Base-by-base conservation (phyloP, 2,113 vertebrate genomes). In the Sceloporus tristichus region DNA sequence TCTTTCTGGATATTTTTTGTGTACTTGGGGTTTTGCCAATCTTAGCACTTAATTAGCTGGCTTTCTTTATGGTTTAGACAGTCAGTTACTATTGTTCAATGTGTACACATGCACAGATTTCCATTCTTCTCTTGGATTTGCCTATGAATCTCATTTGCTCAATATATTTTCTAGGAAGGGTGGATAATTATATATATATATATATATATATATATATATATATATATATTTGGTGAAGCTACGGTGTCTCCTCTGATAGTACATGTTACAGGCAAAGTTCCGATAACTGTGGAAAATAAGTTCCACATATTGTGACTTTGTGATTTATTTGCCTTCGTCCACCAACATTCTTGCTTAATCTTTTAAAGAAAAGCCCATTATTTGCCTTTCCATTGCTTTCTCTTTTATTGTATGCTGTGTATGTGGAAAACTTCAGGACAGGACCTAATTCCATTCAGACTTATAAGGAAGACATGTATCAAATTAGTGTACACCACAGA, bases 21-120 rank as follows among this genome's bases (percentile, higher is more conserved):
- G 86, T 86, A 13, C 65, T 88, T 85, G 14, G 84, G 59, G 11
- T 0, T 85, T 87, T 91, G 87, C 90, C 85, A 94, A 87, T 25
- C n/a, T n/a, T 87, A 89, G 70, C 62, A 87, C 87, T 79, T 88
- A 90, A 93, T 75, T 89, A 92, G 40, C 73, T 87, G 70, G 70
- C 56, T 87, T 66, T 29, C 68, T 54, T 86, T 91, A 56, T 87
- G 62, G 79, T 89, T 70, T 85, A 71, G 86, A 62, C 79, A 87
- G 56, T 88, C 38, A 83, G 79, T 92, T 91, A 87, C 27, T 86
- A 89, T 89, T 91, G 65, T 90, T 87, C 75, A 84, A 16, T 89
- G 84, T 82, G 25, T 83, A 80, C 79, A 38, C 53, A 85, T 90
- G 88, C 48, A 75, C 70, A 85, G 82, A 85, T 91, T 92, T 27